Conservation (phyloP, 2,888 invertebrate genomes). For the Tridacna gigas region DNA sequence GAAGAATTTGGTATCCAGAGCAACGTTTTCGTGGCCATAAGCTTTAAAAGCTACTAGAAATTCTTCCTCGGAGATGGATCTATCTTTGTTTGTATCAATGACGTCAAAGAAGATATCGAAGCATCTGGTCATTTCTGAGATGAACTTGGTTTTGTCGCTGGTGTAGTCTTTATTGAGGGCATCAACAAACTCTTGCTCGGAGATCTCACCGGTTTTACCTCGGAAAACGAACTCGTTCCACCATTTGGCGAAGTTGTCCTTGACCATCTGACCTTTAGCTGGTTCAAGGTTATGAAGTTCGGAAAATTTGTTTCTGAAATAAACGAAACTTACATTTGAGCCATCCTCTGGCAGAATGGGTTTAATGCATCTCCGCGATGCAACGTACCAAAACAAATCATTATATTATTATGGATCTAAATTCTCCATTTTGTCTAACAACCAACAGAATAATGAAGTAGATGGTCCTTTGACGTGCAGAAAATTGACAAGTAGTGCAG, state of each 20-base stretch:
- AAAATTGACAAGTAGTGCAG: too few relatives aligned
- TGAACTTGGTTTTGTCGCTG: slow-evolving; percentile 61
- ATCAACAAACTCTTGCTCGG: slow-evolving; percentile 54
- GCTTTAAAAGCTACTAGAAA: slow-evolving; percentile 71
- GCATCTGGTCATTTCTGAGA: slow-evolving; percentile 57
- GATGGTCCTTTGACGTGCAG: too few relatives aligned
- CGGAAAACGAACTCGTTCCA: slow-evolving; percentile 69
- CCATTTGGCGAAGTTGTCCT: slow-evolving; percentile 65
- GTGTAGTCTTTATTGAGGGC: slow-evolving; percentile 46
- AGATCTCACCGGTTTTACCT: slow-evolving; percentile 56
- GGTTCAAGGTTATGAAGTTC: slow-evolving; percentile 65
- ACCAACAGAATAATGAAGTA: too few relatives aligned
- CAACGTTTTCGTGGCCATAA: slow-evolving; percentile 71
- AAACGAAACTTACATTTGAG: neutral
- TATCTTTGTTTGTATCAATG: slow-evolving; percentile 72
- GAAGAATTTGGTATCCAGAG: slow-evolving; percentile 67
- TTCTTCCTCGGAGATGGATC: slow-evolving; percentile 69
- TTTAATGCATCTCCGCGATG: too few relatives aligned
- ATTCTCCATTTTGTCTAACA: too few relatives aligned
- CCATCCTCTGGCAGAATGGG: too few relatives aligned
- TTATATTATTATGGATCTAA: too few relatives aligned
- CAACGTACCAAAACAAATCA: too few relatives aligned
- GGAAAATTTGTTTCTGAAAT: slow-evolving; percentile 66
- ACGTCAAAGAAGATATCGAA: slow-evolving; percentile 71
- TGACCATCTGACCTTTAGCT: slow-evolving; percentile 60